These are phyloP conservation scores for Morone saxatilis DNA, from an alignment of 2,113 vertebrate species.

Conservation along the genomic window DNA sequence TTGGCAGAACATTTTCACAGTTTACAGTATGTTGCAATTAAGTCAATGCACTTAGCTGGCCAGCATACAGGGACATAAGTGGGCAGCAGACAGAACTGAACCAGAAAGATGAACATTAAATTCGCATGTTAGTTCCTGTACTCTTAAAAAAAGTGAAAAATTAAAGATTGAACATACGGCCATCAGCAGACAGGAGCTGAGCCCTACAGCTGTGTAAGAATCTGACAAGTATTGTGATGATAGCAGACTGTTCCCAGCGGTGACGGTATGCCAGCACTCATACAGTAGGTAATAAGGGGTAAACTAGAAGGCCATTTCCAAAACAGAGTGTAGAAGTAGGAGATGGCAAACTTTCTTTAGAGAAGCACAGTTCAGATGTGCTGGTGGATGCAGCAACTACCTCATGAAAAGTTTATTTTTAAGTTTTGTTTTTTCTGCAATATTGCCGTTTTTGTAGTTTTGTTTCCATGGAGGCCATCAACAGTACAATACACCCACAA, in stretches of 20 bases:
- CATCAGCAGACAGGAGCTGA: constrained; percentile 14
- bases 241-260: constrained; percentile 10
- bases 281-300: not conserved
- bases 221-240: constrained; percentile 5
- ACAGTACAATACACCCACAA: too few relatives aligned
- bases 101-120: constrained; percentile 40
- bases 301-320: too few relatives aligned
- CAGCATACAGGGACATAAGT: constrained; percentile 36
- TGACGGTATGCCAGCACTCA: not conserved
- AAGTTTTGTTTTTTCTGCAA: not conserved
- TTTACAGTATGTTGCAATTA: constrained; percentile 55
- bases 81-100: constrained; percentile 22
- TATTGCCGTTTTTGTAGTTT: not conserved
- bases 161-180: too few relatives aligned
- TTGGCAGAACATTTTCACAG: constrained; percentile 62
- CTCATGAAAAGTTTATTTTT: not conserved
- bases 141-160: not conserved
- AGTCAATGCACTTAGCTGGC: constrained; percentile 44
- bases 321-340: too few relatives aligned
- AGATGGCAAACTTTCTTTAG: not conserved
- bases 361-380: not conserved
- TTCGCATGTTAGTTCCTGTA: constrained; percentile 2
- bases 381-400: not conserved
- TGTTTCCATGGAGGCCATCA: not conserved
- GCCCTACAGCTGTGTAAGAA: constrained; percentile 28